A percentile compares a stretch with the other conserved stretches of the same genome.
Conservation (phyloP, 2,888 invertebrate species). For the Diaphora mendica region DNA sequence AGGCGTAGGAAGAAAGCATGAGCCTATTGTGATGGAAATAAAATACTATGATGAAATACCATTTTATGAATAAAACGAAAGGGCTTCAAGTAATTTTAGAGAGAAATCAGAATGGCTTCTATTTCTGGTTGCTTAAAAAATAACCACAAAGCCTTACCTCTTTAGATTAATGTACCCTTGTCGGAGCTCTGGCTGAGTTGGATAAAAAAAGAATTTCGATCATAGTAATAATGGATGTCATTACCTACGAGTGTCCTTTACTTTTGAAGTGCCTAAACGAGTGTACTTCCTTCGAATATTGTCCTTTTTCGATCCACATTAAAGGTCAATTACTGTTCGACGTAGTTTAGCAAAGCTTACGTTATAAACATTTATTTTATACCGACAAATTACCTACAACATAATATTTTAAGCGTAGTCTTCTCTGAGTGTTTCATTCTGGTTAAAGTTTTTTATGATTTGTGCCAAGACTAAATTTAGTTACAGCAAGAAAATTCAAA, state of each 20-base stretch:
- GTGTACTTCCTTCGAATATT: neutral
- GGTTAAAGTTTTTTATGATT: neutral
- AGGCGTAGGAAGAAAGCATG: neutral
- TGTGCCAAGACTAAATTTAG: neutral
- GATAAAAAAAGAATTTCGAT: neutral
- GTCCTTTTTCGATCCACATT: neutral
- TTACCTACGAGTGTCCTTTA: neutral
- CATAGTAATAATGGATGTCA: neutral
- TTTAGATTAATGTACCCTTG: neutral
- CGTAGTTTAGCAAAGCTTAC: neutral
- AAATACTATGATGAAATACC: neutral
- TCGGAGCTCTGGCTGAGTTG: neutral
- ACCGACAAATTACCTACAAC: no score
- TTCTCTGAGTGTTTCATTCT: neutral
- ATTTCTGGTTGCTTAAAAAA: neutral
- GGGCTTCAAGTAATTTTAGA: neutral
- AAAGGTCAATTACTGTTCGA: neutral
- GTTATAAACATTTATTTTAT: no score
- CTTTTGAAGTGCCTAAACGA: neutral
- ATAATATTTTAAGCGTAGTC: no score
- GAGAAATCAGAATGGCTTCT: neutral
- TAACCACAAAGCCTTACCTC: neutral
- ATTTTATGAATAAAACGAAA: neutral
- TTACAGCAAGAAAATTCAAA: neutral
- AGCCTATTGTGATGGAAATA: neutral